A percentile compares a stretch with the other conserved stretches of the same genome.
These are phyloP conservation scores for Pleuronectes platessa DNA, from an alignment of 2,113 vertebrate species.

Conservation along the genomic window DNA sequence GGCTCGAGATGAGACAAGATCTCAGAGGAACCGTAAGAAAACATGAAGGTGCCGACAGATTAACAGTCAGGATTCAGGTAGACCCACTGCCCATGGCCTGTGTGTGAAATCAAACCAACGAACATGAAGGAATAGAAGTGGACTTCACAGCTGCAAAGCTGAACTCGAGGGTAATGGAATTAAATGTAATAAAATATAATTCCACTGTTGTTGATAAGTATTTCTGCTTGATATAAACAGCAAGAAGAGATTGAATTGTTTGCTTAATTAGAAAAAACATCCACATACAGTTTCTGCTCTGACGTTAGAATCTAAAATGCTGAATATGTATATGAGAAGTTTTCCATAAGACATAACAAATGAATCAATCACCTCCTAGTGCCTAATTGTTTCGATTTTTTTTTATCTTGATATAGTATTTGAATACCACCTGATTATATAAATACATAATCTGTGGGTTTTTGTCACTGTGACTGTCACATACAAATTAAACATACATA, in stretches of 20 bases:
- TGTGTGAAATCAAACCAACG: constrained; percentile 29
- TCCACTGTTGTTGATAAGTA: constrained; percentile 68
- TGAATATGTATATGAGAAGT: background rate
- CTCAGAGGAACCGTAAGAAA: constrained; percentile 14
- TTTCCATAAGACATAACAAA: background rate
- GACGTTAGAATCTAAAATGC: constrained; percentile 37
- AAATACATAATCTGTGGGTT: too few relatives aligned
- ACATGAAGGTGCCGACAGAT: constrained; percentile 8
- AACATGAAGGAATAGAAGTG: constrained; percentile 34
- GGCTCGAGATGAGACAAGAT: constrained; percentile 26
- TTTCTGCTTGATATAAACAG: constrained; percentile 53
- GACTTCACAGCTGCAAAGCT: constrained; percentile 72
- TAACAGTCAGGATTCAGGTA: background rate
- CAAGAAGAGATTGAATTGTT: constrained; percentile 60
- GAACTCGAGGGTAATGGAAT: constrained; percentile 68
- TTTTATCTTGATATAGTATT: too few relatives aligned
- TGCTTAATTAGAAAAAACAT: constrained; percentile 67
- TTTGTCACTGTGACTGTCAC: too few relatives aligned
- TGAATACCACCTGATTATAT: background rate
- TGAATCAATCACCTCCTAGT: too few relatives aligned
- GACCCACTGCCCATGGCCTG: background rate
- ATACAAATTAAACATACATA: too few relatives aligned
- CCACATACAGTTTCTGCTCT: constrained; percentile 2
- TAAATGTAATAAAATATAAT: constrained; percentile 55
- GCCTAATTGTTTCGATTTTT: too few relatives aligned